phyloP scores from a whole-genome alignment of 2,888 invertebrate species.

The Eilema griseolum region DNA sequence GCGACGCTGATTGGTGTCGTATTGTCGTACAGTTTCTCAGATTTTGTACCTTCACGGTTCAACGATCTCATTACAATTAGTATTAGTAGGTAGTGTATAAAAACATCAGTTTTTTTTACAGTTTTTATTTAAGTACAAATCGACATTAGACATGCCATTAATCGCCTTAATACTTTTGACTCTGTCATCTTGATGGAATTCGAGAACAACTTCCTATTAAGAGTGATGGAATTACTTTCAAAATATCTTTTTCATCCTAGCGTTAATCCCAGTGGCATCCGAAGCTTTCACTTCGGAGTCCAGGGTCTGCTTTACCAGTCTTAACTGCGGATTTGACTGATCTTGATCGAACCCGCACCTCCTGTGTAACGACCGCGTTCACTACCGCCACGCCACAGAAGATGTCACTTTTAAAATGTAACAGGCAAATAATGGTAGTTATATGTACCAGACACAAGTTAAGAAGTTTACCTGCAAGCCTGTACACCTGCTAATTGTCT shows the following conservation, averaged over 20 bases:
- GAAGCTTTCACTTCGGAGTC: too few relatives aligned
- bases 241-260: background rate
- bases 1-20: background rate
- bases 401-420: too few relatives aligned
- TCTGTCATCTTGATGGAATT: slow-evolving; percentile 27
- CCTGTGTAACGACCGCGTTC: too few relatives aligned
- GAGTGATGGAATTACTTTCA: background rate
- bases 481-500: too few relatives aligned
- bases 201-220: slow-evolving; percentile 28
- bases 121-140: slow-evolving; percentile 31
- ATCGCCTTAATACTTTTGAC: slow-evolving; percentile 39
- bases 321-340: too few relatives aligned
- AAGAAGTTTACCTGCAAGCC: too few relatives aligned
- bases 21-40: slow-evolving; percentile 10
- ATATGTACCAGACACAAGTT: too few relatives aligned
- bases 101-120: slow-evolving; percentile 36
- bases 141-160: slow-evolving; percentile 41
- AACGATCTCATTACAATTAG: slow-evolving; percentile 28
- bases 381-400: too few relatives aligned
- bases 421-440: too few relatives aligned
- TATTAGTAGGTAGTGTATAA: slow-evolving; percentile 19
- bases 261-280: too few relatives aligned
- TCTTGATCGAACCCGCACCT: too few relatives aligned
- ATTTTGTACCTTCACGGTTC: slow-evolving; percentile 35
- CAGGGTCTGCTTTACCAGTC: too few relatives aligned